Conservation (phyloP, 2,888 invertebrate species). For the Neoitamus cyanurus region DNA sequence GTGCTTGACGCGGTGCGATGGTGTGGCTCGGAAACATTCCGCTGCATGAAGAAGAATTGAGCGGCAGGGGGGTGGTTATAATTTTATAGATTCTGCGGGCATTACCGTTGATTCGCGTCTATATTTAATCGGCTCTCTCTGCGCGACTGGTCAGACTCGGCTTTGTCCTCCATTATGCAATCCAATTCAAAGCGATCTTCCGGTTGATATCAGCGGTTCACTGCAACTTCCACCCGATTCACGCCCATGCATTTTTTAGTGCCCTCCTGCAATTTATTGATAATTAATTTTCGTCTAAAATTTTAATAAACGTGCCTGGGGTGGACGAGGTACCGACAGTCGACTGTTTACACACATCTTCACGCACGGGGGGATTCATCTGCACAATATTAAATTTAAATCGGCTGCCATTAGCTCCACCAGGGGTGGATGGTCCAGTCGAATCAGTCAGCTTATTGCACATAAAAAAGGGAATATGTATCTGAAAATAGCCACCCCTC, state of each 20-base stretch:
- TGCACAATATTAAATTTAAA: neutral
- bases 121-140: slow-evolving; percentile 14
- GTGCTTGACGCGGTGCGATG: neutral
- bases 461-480: neutral
- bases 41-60: neutral
- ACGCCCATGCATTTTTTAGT: neutral
- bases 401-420: neutral
- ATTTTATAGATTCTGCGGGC: slow-evolving; percentile 7
- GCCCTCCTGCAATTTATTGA: neutral
- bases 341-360: neutral
- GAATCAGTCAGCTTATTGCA: neutral
- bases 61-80: slow-evolving; percentile 7
- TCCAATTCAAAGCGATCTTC: slow-evolving; percentile 25
- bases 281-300: neutral
- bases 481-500: neutral
- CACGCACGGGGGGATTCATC: neutral
- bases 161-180: slow-evolving; percentile 26
- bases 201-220: neutral
- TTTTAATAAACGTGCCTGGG: neutral
- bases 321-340: neutral
- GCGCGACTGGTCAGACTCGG: neutral
- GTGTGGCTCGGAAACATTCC: neutral
- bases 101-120: neutral
- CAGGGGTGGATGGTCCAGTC: neutral
- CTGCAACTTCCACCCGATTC: neutral